Conservation (phyloP, 1,140 invertebrate species). For the Drosophila ironensis region DNA sequence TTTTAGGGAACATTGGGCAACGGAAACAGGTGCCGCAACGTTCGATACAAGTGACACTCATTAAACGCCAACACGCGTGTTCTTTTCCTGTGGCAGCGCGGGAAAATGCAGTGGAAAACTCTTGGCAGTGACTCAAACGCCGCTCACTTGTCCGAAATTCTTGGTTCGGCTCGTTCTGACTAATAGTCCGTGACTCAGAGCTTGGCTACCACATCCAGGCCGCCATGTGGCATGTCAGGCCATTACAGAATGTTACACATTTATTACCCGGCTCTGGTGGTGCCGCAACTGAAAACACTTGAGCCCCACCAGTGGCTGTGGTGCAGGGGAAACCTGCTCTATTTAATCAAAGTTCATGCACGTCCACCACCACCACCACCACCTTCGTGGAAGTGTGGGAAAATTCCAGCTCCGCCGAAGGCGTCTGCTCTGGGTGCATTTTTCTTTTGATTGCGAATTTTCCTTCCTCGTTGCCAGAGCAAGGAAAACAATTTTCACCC, state of each 20-base stretch:
- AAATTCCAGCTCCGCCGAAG: conserved; percentile 27
- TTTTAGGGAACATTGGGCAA: conserved; percentile 47
- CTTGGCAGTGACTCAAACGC: conserved; percentile 41
- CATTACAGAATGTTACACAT: conserved; percentile 56
- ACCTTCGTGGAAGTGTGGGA: conserved; percentile 65
- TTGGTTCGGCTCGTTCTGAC: conserved; percentile 45
- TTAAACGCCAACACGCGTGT: conserved; percentile 40
- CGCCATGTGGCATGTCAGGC: conserved; percentile 4
- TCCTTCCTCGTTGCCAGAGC: conserved; percentile 19
- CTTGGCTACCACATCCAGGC: conserved; percentile 3
- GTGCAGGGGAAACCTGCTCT: conserved; percentile 1
- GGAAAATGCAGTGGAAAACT: conserved; percentile 38
- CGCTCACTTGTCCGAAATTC: conserved; percentile 43
- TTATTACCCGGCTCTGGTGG: conserved; percentile 33
- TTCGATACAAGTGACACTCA: conserved; percentile 53
- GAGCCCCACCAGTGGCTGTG: conserved; percentile 6
- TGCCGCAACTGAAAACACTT: background rate
- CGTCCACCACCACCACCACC: conserved; percentile 47
- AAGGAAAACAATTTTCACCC: conserved; percentile 63
- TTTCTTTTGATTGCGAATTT: conserved; percentile 27
- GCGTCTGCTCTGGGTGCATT: conserved; percentile 5
- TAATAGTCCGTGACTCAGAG: conserved; percentile 70
- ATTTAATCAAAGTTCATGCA: conserved; percentile 56
- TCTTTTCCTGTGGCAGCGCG: conserved; percentile 22
- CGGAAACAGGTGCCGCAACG: conserved; percentile 66